phyloP scores from a whole-genome alignment of 1,140 invertebrate genomes.

The Bombus sibiricus region DNA sequence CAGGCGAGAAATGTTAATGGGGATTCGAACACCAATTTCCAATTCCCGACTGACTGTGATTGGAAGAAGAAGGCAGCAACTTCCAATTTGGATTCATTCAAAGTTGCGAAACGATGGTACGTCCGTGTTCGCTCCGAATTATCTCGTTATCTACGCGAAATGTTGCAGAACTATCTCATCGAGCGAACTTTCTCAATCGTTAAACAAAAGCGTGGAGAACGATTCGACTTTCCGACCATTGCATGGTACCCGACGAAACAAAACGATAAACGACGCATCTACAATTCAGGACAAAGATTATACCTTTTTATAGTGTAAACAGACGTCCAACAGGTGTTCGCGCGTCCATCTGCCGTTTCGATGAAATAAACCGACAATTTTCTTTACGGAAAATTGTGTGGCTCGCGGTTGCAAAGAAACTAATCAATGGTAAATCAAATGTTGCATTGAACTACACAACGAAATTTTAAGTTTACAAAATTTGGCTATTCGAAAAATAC shows the following conservation, averaged over 20 bases:
- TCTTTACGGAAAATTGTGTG: background rate
- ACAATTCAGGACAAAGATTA: slow-evolving; percentile 50
- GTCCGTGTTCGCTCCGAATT: slow-evolving; percentile 22
- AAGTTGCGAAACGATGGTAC: slow-evolving; percentile 9
- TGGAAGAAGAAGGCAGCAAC: background rate
- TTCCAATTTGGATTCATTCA: background rate
- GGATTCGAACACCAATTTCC: background rate
- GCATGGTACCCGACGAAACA: background rate
- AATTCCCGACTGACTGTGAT: background rate
- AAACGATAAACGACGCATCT: slow-evolving; percentile 18
- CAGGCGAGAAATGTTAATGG: slow-evolving; percentile 35
- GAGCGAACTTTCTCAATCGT: background rate
- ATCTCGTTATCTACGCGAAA: slow-evolving; percentile 50
- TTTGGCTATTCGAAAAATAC: no score
- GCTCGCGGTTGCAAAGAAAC: background rate
- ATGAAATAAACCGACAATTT: slow-evolving; percentile 23
- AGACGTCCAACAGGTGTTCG: slow-evolving; percentile 47
- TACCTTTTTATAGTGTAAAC: slow-evolving; percentile 48
- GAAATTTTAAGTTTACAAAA: no score
- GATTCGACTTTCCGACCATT: no score
- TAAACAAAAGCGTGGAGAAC: no score
- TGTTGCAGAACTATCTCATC: background rate
- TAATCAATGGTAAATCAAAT: background rate
- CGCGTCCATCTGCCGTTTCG: slow-evolving; percentile 4
- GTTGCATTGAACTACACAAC: background rate